A percentile compares a stretch with the other conserved stretches of the same genome.
These are phyloP conservation scores for Spilosoma lubricipeda DNA, from an alignment of 2,888 invertebrate genomes.

Conservation along the genomic window DNA sequence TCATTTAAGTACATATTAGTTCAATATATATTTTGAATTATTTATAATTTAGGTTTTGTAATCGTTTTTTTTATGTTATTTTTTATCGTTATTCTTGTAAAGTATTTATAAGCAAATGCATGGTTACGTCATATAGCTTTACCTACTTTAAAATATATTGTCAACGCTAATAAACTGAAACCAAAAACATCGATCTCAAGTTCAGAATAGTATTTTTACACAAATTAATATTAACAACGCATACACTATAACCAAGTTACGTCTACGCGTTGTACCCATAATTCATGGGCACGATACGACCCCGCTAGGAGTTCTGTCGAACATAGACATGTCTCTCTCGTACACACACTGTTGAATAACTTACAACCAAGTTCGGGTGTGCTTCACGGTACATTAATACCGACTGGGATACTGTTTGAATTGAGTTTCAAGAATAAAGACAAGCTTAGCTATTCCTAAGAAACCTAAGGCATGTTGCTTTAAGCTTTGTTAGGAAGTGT, in stretches of 20 bases:
- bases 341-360: constrained; percentile 44
- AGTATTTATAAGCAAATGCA: no score
- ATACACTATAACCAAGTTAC: constrained; percentile 14
- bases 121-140: no score
- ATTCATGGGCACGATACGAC: constrained; percentile 27
- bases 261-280: constrained; percentile 29
- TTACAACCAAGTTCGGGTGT: constrained; percentile 43
- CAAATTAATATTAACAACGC: constrained; percentile 14
- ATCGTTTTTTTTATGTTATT: no score
- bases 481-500: background rate
- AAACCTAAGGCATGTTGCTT: no score
- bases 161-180: no score
- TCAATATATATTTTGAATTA: background rate
- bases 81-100: no score
- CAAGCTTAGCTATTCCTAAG: background rate
- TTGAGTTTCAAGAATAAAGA: constrained; percentile 5
- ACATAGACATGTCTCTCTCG: constrained; percentile 43
- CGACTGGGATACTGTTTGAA: constrained; percentile 39
- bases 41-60: background rate
- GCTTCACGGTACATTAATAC: constrained; percentile 43
- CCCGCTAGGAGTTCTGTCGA: constrained; percentile 34
- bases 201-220: background rate
- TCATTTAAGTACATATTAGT: background rate
- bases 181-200: background rate
- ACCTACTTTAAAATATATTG: no score